A percentile compares a stretch with the other conserved stretches of the same genome.
phyloP scores from a whole-genome alignment of 2,888 invertebrate genomes.

The Agrochola litura region DNA sequence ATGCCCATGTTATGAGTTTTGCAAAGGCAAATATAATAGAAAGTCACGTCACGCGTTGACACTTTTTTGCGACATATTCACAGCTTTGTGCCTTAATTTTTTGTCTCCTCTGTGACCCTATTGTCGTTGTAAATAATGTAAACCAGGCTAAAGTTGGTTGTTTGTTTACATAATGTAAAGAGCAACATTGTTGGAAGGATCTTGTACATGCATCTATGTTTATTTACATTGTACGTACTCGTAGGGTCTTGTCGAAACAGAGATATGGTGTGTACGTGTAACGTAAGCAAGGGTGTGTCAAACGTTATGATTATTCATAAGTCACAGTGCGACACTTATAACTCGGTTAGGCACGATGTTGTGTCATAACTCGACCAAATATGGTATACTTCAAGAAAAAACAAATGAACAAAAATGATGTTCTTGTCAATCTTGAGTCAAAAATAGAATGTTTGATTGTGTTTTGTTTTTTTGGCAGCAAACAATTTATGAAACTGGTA shows the following conservation, averaged over 20 bases:
- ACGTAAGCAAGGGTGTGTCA: constrained; percentile 32
- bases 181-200: constrained; percentile 20
- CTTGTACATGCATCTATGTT: constrained; percentile 17
- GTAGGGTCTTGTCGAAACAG: constrained; percentile 39
- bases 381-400: not conserved
- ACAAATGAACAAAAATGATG: not conserved
- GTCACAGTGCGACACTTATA: constrained; percentile 17
- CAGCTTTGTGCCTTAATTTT: constrained; percentile 64
- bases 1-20: constrained; percentile 57
- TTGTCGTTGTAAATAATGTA: constrained; percentile 62
- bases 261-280: constrained; percentile 21
- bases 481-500: not conserved
- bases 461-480: not conserved
- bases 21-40: constrained; percentile 62
- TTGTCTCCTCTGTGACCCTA: constrained; percentile 54
- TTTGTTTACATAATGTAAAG: constrained; percentile 45
- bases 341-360: constrained; percentile 1
- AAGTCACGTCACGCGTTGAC: constrained; percentile 64
- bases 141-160: constrained; percentile 33
- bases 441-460: not conserved
- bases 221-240: constrained; percentile 38
- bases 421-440: not conserved
- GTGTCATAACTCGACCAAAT: not conserved
- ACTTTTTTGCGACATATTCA: constrained; percentile 63
- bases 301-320: constrained; percentile 49